These are phyloP conservation scores for Ophiothrix spiculata DNA, from an alignment of 35 echinoderm and acorn worm genomes.

Conservation along the genomic window DNA sequence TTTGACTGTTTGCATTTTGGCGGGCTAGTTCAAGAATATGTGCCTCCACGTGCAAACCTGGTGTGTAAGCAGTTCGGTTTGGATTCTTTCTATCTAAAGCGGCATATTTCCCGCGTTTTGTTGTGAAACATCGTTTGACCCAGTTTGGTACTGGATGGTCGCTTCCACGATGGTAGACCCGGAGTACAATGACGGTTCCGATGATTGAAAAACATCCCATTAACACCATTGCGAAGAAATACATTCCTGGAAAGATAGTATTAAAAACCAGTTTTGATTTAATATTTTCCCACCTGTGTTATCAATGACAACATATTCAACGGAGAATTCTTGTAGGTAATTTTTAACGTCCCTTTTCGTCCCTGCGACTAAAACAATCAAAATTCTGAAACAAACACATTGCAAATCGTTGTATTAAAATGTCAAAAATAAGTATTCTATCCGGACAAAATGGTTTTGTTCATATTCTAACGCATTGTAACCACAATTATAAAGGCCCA, in stretches of 20 bases:
- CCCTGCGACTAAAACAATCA: too few species aligned
- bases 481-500: too few species aligned
- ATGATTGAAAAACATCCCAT: constrained; percentile 1
- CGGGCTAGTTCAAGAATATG: not conserved
- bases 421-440: too few species aligned
- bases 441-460: too few species aligned
- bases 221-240: not conserved
- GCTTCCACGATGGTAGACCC: not conserved
- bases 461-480: too few species aligned
- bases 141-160: not conserved
- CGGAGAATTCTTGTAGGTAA: too few species aligned
- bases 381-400: too few species aligned
- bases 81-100: not conserved
- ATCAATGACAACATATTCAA: too few species aligned
- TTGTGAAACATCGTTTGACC: not conserved
- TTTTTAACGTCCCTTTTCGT: too few species aligned
- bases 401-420: too few species aligned
- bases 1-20: not conserved
- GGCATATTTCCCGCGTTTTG: not conserved
- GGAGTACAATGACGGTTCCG: not conserved
- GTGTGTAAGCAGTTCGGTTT: not conserved
- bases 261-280: too few species aligned
- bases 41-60: not conserved
- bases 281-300: too few species aligned
- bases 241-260: not conserved